Evolutionary conservation across 1,140 invertebrate species (phyloP).

Genomic region (Lepidurus arcticus): DNA sequence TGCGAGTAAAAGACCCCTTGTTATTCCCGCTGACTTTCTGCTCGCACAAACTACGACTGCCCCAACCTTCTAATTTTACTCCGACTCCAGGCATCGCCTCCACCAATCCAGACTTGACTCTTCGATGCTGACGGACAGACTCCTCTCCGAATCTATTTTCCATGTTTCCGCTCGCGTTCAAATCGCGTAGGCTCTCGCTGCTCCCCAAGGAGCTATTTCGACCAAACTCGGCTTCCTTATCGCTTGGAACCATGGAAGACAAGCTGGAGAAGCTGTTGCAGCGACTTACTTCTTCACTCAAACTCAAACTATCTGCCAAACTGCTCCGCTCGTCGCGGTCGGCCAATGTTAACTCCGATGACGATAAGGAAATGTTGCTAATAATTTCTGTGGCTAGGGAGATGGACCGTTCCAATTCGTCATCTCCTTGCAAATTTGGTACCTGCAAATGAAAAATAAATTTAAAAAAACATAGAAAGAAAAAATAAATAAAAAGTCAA

Average conservation of each 20-base stretch:
- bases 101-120: slow-evolving; percentile 28
- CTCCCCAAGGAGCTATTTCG: not conserved
- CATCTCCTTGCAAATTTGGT: not conserved
- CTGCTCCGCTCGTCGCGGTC: slow-evolving; percentile 28
- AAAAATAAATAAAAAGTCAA: not conserved
- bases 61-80: slow-evolving; percentile 31
- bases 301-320: slow-evolving; percentile 28
- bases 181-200: not conserved
- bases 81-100: slow-evolving; percentile 36
- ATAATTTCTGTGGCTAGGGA: not conserved
- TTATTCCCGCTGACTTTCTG: slow-evolving; percentile 33
- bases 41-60: slow-evolving; percentile 33
- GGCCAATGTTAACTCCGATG: not conserved
- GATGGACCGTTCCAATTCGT: slow-evolving; percentile 6
- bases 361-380: not conserved
- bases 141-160: slow-evolving; percentile 3
- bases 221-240: not conserved
- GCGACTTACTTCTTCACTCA: slow-evolving; percentile 31
- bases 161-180: not conserved
- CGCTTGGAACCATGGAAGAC: slow-evolving; percentile 24
- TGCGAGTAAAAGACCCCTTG: slow-evolving; percentile 46
- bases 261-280: slow-evolving; percentile 33
- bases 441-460: not conserved
- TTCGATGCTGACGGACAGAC: slow-evolving; percentile 20
- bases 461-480: not conserved